Evolutionary conservation across 2,888 invertebrate genomes (phyloP).

Genomic region (Dendrolimus pini): DNA sequence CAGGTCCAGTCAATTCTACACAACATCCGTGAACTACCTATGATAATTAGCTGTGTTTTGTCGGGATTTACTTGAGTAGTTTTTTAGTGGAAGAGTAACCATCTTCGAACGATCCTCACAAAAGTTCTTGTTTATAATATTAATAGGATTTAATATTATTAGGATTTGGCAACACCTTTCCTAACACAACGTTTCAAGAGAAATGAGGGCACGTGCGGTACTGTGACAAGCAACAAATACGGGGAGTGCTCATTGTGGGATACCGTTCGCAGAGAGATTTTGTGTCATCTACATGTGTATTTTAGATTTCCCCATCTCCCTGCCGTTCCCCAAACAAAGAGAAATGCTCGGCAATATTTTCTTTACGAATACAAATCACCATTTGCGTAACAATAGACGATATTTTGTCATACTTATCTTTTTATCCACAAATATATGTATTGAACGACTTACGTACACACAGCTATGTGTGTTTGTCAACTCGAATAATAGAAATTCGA

Average conservation of each 20-base stretch:
- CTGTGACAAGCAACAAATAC: constrained; percentile 51
- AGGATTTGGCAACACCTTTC: neutral
- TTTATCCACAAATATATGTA: constrained; percentile 11
- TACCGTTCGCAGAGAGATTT: constrained; percentile 28
- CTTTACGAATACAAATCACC: constrained; percentile 20
- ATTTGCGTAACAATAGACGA: constrained; percentile 20
- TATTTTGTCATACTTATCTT: constrained; percentile 15
- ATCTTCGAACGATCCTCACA: no score
- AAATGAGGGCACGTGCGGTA: constrained; percentile 51
- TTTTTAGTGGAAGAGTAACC: no score
- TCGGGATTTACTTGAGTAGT: no score
- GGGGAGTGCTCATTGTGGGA: constrained; percentile 28
- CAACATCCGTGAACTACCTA: no score
- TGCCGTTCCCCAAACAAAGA: constrained; percentile 25
- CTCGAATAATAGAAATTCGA: no score
- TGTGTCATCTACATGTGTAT: constrained; percentile 30
- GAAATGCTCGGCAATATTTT: constrained; percentile 24
- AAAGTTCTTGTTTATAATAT: no score
- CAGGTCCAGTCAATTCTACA: no score
- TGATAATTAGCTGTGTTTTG: no score
- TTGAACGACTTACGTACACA: constrained; percentile 1
- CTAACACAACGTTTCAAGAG: constrained; percentile 8
- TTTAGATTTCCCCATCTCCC: constrained; percentile 26
- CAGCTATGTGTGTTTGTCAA: neutral
- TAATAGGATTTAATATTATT: no score